Conservation (phyloP, 2,888 invertebrate genomes). For the Tetropium fuscum region DNA sequence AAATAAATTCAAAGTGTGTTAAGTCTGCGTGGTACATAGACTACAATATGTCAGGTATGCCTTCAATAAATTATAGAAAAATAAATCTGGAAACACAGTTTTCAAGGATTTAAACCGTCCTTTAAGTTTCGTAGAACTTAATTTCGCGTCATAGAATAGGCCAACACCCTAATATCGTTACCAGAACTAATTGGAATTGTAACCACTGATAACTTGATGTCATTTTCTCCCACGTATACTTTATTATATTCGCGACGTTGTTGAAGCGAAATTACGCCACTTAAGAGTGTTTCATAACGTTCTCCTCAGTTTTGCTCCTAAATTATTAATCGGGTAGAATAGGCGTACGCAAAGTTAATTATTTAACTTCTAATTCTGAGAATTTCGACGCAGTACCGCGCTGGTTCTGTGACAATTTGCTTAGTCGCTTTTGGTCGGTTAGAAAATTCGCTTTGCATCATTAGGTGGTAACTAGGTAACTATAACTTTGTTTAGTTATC, state of each 20-base stretch:
- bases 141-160: too few species aligned
- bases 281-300: conserved; percentile 2
- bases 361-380: conserved; percentile 7
- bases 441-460: too few species aligned
- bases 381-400: not conserved
- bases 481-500: too few species aligned
- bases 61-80: too few species aligned
- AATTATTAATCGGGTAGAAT: conserved; percentile 11
- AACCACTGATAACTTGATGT: conserved; percentile 10
- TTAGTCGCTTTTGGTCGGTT: too few species aligned
- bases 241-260: conserved; percentile 3
- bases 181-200: conserved; percentile 4
- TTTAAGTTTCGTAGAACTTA: too few species aligned
- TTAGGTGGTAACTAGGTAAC: too few species aligned
- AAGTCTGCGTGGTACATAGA: too few species aligned
- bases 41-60: too few species aligned
- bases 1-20: too few species aligned
- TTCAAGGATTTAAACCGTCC: too few species aligned
- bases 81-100: too few species aligned
- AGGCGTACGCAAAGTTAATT: conserved; percentile 4
- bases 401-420: not conserved
- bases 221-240: conserved; percentile 10
- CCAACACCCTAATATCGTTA: not conserved
- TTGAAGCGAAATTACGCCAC: conserved; percentile 8
- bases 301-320: not conserved